phyloP scores from a whole-genome alignment of 2,888 invertebrate species.

The Tenthredo scrophulariae region DNA sequence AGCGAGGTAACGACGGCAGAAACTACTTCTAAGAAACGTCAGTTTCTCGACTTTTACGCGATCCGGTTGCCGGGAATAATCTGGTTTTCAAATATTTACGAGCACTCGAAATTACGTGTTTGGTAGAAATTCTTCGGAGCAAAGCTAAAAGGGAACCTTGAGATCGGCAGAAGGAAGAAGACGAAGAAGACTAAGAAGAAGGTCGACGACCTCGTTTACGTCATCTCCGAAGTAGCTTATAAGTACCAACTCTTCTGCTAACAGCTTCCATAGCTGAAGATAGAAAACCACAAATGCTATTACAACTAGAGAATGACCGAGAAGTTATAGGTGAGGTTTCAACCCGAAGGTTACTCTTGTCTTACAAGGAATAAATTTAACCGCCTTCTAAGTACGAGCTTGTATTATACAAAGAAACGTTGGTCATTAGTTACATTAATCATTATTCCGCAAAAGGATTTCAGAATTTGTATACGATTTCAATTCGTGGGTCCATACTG shows the following conservation, averaged over 20 bases:
- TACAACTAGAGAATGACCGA: constrained; percentile 23
- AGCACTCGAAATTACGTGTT: constrained; percentile 54
- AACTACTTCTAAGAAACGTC: constrained; percentile 49
- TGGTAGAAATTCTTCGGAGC: constrained; percentile 30
- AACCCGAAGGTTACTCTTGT: not conserved
- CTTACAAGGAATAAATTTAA: constrained; percentile 11
- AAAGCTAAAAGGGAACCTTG: not conserved
- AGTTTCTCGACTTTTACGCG: constrained; percentile 34
- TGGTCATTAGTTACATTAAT: not conserved
- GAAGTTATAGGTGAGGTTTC: constrained; percentile 23
- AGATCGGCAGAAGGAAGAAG: not conserved
- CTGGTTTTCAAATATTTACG: constrained; percentile 53
- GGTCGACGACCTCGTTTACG: constrained; percentile 35
- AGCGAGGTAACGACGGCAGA: constrained; percentile 34
- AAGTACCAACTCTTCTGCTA: constrained; percentile 21
- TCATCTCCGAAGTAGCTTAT: constrained; percentile 36
- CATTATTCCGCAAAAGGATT: not conserved
- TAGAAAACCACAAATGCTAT: constrained; percentile 29
- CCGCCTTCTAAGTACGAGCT: not conserved
- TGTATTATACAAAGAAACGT: not conserved
- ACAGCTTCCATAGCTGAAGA: constrained; percentile 36
- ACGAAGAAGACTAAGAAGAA: constrained; percentile 7
- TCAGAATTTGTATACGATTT: not conserved
- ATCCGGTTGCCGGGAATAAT: constrained; percentile 35
- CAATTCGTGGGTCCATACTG: no score